Evolutionary conservation across 2,888 invertebrate species (phyloP).

Genomic region (Metellina segmentata): DNA sequence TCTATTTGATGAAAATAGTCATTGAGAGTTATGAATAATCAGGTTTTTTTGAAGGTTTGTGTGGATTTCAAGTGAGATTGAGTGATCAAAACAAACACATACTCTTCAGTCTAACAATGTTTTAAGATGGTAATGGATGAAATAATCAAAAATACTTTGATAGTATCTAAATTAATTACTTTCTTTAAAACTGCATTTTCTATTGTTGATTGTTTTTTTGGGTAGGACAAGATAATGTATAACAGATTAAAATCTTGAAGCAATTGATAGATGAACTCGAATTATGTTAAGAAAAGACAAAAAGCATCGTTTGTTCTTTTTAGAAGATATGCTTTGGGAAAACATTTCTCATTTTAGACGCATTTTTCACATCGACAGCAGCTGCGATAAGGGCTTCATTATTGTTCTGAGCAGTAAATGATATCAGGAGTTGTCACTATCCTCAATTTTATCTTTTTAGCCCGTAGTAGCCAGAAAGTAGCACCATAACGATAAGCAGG

Average conservation of each 20-base stretch:
- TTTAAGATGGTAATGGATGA: too few relatives aligned
- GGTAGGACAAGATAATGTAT: too few relatives aligned
- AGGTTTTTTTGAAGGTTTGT: too few relatives aligned
- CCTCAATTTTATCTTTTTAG: conserved; percentile 13
- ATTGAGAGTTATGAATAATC: too few relatives aligned
- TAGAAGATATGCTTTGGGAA: not conserved
- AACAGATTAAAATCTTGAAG: not conserved
- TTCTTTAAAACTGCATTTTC: too few relatives aligned
- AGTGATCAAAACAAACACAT: too few relatives aligned
- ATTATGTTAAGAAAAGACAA: not conserved
- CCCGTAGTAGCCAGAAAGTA: conserved; percentile 33
- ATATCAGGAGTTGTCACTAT: conserved; percentile 13
- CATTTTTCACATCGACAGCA: conserved; percentile 5
- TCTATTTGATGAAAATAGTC: too few relatives aligned
- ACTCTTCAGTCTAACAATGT: too few relatives aligned
- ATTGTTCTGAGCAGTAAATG: conserved; percentile 21
- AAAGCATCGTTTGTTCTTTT: not conserved
- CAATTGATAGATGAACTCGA: not conserved
- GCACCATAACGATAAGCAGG: not conserved
- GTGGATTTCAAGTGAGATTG: too few relatives aligned
- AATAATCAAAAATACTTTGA: too few relatives aligned
- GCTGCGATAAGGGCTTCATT: not conserved
- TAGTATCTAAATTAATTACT: too few relatives aligned
- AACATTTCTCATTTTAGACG: conserved; percentile 15
- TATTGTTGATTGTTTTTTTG: too few relatives aligned